phyloP scores from a whole-genome alignment of 2,113 vertebrate species.

The Chamaetylas fuelleborni region DNA sequence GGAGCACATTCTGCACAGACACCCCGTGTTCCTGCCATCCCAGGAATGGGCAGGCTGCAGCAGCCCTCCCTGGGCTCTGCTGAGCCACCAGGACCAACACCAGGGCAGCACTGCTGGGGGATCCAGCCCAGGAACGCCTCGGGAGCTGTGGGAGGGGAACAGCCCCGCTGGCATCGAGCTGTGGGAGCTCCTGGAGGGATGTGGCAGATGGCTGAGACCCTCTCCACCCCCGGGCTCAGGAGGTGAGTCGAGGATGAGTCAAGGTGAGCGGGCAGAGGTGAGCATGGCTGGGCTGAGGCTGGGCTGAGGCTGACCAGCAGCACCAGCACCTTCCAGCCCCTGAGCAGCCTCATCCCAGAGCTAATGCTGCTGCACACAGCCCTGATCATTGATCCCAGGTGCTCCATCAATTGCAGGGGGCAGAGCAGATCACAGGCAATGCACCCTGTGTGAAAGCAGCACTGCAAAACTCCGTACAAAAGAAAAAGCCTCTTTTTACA shows the following conservation, averaged over 20 bases:
- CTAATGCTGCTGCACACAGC: background rate
- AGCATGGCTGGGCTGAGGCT: background rate
- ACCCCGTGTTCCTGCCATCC: background rate
- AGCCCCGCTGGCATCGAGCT: background rate
- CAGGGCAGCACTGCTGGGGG: background rate
- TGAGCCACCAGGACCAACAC: conserved; percentile 21
- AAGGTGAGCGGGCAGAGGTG: background rate
- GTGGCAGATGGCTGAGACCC: background rate
- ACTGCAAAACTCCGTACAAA: background rate
- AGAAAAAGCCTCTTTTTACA: background rate
- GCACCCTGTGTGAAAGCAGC: background rate
- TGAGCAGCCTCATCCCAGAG: background rate
- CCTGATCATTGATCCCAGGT: background rate
- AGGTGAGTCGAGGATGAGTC: background rate
- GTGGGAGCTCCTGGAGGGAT: background rate
- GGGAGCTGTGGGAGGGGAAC: background rate
- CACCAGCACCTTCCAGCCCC: background rate
- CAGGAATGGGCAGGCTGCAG: conserved; percentile 9
- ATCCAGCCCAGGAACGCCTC: background rate
- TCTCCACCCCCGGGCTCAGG: background rate
- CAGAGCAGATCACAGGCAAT: background rate
- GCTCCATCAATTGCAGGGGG: background rate
- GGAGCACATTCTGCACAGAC: background rate
- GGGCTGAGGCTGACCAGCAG: background rate
- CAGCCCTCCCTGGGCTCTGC: conserved; percentile 22